Evolutionary conservation across 2,113 vertebrate species (phyloP).

Genomic region (Apodemus sylvaticus): DNA sequence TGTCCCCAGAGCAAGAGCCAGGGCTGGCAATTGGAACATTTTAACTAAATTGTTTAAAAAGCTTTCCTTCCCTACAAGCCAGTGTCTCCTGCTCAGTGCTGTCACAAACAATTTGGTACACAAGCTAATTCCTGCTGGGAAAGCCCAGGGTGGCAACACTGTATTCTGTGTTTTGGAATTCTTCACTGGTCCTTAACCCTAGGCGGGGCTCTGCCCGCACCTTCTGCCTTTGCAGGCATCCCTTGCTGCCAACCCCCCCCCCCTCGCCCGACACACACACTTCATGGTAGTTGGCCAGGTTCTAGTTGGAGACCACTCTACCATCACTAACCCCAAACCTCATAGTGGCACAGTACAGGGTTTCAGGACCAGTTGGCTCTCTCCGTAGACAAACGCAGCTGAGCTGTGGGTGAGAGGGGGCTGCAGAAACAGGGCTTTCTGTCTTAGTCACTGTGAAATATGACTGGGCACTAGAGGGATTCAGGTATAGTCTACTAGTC

Average conservation of each 20-base stretch:
- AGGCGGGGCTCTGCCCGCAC: not conserved
- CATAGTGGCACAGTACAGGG: not conserved
- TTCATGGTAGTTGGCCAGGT: not conserved
- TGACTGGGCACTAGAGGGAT: not conserved
- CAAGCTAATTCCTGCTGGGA: conserved; percentile 45
- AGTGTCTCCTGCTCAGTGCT: conserved; percentile 43
- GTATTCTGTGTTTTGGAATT: not conserved
- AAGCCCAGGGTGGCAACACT: not conserved
- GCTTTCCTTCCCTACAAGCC: conserved; percentile 61
- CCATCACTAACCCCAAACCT: not conserved
- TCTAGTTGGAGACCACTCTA: conserved; percentile 41
- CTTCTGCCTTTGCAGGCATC: not conserved
- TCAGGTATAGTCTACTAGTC: not conserved
- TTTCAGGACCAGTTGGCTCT: conserved; percentile 16
- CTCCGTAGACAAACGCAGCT: not conserved
- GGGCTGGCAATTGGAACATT: conserved; percentile 56
- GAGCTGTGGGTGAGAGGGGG: not conserved
- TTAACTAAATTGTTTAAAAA: conserved; percentile 78
- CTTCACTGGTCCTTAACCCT: not conserved
- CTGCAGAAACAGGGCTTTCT: not conserved
- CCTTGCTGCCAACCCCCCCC: not conserved
- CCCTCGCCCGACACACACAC: not conserved
- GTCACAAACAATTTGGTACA: conserved; percentile 67
- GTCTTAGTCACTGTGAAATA: not conserved
- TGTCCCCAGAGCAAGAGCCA: conserved; percentile 52